phyloP scores from a whole-genome alignment of 2,113 vertebrate genomes.

The Sardina pilchardus region DNA sequence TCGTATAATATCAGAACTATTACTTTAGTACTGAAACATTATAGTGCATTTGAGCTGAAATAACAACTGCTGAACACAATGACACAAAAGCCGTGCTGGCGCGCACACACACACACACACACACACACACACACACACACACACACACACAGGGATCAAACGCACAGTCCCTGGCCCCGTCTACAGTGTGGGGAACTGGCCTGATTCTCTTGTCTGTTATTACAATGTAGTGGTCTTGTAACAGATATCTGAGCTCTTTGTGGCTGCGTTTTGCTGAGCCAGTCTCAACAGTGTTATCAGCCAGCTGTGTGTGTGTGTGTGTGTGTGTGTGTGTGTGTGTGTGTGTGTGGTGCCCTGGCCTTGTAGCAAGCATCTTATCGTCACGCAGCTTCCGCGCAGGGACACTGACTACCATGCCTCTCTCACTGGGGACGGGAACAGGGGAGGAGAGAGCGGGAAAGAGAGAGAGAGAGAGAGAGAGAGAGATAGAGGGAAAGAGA shows the following conservation, averaged over 20 bases:
- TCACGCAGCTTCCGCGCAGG: not conserved
- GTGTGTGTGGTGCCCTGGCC: conserved; percentile 12
- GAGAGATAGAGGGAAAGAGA: not conserved
- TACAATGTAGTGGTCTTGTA: not conserved
- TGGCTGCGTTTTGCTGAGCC: not conserved
- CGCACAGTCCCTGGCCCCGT: no score
- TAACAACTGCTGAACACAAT: not conserved
- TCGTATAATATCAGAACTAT: no score
- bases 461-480: conserved; percentile 9
- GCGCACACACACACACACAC: not conserved
- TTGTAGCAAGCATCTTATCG: conserved; percentile 34
- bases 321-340: no score
- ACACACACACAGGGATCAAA: not conserved
- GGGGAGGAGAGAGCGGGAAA: not conserved
- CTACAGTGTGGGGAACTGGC: not conserved
- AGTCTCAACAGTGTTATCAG: conserved; percentile 22
- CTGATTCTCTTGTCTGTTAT: not conserved
- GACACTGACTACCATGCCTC: not conserved
- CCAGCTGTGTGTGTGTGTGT: not conserved
- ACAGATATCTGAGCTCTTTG: not conserved
- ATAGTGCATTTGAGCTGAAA: not conserved
- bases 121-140: conserved; percentile 5
- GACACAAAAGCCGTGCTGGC: not conserved
- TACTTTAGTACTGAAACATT: not conserved
- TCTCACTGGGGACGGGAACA: not conserved